Evolutionary conservation across 1,140 invertebrate genomes (phyloP), one percentile per base, ranked within the genome.

Genomic region (Penaeus chinensis): DNA sequence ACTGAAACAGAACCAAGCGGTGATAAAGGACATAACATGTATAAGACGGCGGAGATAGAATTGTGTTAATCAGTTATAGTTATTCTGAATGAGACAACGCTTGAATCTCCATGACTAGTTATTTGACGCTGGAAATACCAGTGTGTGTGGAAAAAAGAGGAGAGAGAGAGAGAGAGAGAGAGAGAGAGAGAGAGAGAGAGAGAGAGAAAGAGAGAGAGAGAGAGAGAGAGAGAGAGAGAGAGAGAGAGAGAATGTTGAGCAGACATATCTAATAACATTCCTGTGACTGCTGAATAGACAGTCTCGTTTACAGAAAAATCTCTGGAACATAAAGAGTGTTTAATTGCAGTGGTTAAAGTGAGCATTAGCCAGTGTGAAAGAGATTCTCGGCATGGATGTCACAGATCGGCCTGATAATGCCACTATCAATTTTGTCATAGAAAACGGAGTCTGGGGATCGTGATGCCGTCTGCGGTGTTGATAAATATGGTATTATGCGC

Each of bases 391-490:
- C 62, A 82, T 82, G 62, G 80, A 54, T 82, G 80, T 82, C 80
- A 65, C 80, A 82, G 80, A 82, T 82, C 62, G 42, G 65, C 24
- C 60, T 42, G 80, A 82, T 82, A 82, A 82, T 82, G 80, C 80
- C 80, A 82, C 80, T 82, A 82, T 82, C 80, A 82, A 82, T 82
- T 82, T 82, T 82, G 80, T 82, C 80, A 65, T 65, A 82, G 79
- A 63, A 82, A 37, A 82, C 60, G 80, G 80, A 74, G 27, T 19
- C 54, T 8, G 10, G 54, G 54, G 54, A 8, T 54, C 54, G 54
- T 54, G 54, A 54, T 54, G 42, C 42, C 42, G 71, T 37, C 71
- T 27, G 4, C 10, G 71, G 27, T 74, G 71, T 37, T 37, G 18
- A 27, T 2, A 27, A 27, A 19, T 74, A 32, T 10, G 27, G 42